Percentiles rank a stretch among this genome's conserved stretches.
These are phyloP conservation scores for Xiphophorus maculatus DNA, from an alignment of 2,113 vertebrate species.

Conservation along the genomic window DNA sequence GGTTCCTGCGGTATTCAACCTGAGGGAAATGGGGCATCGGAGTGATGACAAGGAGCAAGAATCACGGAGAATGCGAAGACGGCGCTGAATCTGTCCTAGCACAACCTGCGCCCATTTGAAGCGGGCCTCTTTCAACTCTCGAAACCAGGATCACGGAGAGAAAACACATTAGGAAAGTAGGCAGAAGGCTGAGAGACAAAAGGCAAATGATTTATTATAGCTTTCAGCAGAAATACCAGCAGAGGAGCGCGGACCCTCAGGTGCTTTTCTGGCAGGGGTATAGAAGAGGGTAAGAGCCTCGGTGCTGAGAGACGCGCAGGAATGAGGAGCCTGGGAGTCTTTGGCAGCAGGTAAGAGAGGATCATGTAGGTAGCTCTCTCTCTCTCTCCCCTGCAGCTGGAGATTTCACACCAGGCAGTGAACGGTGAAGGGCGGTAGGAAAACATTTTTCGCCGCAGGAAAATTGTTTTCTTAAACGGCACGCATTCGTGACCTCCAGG, in stretches of 20 bases:
- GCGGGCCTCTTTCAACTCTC: conserved; percentile 62
- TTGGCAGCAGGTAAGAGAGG: conserved; percentile 29
- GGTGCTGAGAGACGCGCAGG: conserved; percentile 73
- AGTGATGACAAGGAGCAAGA: conserved; percentile 71
- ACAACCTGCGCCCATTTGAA: conserved; percentile 54
- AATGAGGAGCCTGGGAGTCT: conserved; percentile 61
- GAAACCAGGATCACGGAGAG: conserved; percentile 47
- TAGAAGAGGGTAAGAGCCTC: conserved; percentile 48
- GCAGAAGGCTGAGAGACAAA: conserved; percentile 67
- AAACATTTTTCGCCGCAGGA: conserved; percentile 24
- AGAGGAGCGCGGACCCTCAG: conserved; percentile 62
- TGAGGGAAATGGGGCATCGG: conserved; percentile 69
- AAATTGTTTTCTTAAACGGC: conserved; percentile 31
- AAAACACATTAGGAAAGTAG: conserved; percentile 74
- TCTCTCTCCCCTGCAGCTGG: conserved; percentile 28
- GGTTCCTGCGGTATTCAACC: conserved; percentile 59
- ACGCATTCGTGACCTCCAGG: conserved; percentile 2
- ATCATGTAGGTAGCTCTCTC: conserved; percentile 35
- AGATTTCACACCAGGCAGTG: conserved; percentile 31
- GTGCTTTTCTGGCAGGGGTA: conserved; percentile 62
- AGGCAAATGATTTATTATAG: conserved; percentile 78
- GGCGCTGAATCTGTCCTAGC: conserved; percentile 38
- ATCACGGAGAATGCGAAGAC: conserved; percentile 46
- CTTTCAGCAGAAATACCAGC: conserved; percentile 77
- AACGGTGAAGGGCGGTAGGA: conserved; percentile 2